These are phyloP conservation scores for Rhabdornis inornatus DNA, from an alignment of 2,113 vertebrate species.

Conservation along the genomic window DNA sequence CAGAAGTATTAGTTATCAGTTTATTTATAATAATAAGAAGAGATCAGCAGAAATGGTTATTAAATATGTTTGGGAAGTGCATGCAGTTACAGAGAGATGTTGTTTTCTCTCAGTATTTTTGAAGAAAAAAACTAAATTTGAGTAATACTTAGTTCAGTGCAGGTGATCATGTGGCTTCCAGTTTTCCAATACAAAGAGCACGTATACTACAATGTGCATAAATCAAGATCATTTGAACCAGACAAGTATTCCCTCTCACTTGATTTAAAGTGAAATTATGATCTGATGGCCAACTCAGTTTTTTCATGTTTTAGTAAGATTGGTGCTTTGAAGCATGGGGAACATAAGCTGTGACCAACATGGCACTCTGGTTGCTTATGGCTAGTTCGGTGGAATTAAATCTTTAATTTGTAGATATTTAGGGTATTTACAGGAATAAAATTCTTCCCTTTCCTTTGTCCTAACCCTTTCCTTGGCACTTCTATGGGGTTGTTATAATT, in stretches of 20 bases:
- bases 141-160: neutral
- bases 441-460: neutral
- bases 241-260: neutral
- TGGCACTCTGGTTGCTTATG: neutral
- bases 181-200: neutral
- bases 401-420: neutral
- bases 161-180: neutral
- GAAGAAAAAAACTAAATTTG: neutral
- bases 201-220: neutral
- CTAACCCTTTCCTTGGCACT: neutral
- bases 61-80: neutral
- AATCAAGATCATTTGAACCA: neutral
- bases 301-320: neutral
- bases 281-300: neutral
- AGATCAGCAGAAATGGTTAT: neutral
- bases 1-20: neutral
- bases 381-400: neutral
- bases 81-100: neutral
- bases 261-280: neutral
- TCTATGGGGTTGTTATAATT: neutral
- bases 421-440: neutral
- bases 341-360: fast-evolving
- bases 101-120: neutral
- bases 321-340: neutral
- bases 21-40: neutral